Conservation (phyloP, 2,113 vertebrate species). For the Ceyx margarethae region DNA sequence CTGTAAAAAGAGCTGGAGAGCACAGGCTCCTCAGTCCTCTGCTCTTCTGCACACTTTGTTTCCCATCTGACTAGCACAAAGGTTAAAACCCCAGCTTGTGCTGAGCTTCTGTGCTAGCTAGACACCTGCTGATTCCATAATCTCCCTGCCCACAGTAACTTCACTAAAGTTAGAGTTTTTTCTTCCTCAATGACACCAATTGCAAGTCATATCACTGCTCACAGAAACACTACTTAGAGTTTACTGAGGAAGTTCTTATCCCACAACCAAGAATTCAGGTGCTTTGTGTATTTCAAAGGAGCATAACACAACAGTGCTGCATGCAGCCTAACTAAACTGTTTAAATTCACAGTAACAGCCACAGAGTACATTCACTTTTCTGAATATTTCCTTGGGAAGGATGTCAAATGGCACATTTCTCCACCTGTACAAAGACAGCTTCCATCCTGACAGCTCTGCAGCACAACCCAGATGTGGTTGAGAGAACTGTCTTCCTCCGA, state of each 20-base stretch:
- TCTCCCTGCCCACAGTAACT: background rate
- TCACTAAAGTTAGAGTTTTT: background rate
- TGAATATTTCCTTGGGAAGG: background rate
- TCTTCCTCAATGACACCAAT: background rate
- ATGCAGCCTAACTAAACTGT: background rate
- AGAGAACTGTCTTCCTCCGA: background rate
- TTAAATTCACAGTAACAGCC: background rate
- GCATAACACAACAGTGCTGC: background rate
- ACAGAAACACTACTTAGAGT: background rate
- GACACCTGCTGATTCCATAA: background rate
- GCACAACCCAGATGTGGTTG: accelerated
- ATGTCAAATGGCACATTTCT: background rate
- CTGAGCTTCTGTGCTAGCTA: background rate
- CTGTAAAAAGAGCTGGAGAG: background rate
- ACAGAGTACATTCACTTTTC: background rate
- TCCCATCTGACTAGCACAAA: background rate
- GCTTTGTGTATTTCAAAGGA: background rate
- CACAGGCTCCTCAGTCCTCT: background rate
- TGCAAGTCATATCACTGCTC: background rate
- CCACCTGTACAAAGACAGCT: background rate
- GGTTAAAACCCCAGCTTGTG: background rate
- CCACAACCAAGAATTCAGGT: background rate
- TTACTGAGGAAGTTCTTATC: background rate
- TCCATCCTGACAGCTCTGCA: background rate
- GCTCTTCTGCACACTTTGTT: background rate